Evolutionary conservation across 2,888 invertebrate genomes (phyloP), one percentile per base, ranked within the genome.

Genomic region (Pterostichus madidus): DNA sequence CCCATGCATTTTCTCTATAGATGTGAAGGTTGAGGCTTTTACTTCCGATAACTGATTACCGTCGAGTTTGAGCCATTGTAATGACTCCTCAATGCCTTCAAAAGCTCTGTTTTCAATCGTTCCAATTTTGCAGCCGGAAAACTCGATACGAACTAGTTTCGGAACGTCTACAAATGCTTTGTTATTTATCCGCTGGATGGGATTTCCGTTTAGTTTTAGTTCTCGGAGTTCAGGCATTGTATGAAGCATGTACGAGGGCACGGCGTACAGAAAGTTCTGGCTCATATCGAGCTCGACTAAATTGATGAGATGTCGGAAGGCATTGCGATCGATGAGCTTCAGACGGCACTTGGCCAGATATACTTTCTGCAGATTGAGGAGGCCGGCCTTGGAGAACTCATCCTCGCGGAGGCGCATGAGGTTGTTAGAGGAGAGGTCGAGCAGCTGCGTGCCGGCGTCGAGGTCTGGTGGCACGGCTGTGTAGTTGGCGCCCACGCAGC

Each of bases 201-300:
- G 95, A 90, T 97, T 97, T 11, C 94, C 94, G 86, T 92, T 93
- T 68, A 97, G 91, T 87, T 93, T 93, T 44, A 96, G 90, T 87
- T 96, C 96, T 75, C 96, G 90, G 82, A 96, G 91, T 88, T 95
- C 95, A 5, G 94, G 92, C 83, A 95, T 94, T 6, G 94, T 93
- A 84, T 93, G 93, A 86, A 97, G 94, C 5, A 94, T 91, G 86
- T 94, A 93, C 13, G 95, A 93, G 1, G 96, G 96, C 85, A 97
- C 92, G 77, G 91, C 90, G 35, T 89, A 88, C 44, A 96, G 90
- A 77, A 92, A 90, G 89, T 97, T 97, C 86, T 94, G 92, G 85
- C 96, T 95, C 84, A 96, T 91, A 88, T 97, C 96, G 84, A 97
- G 90, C 88, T 96, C 96, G 3, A 96, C 95, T 61, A 97, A 91